phyloP scores from a whole-genome alignment of 2,888 invertebrate species.

The Micropterix aruncella region DNA sequence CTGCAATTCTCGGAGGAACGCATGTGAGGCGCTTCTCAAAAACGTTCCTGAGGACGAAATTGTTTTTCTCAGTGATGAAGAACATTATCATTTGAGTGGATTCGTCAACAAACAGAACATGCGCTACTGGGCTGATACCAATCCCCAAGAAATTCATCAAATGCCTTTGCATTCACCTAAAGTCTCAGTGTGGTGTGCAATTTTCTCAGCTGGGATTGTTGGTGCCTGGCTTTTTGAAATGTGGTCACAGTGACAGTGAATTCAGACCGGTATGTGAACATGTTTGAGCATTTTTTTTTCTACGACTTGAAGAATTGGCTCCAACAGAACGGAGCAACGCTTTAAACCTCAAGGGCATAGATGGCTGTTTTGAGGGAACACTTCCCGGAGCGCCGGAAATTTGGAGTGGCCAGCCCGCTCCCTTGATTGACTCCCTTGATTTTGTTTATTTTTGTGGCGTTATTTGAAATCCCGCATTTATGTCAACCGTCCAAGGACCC shows the following conservation, averaged over 20 bases:
- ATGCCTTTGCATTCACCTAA: no score
- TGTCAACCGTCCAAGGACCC: no score
- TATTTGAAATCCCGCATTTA: no score
- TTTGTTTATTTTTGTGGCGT: no score
- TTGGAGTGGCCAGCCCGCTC: not conserved
- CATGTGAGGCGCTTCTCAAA: no score
- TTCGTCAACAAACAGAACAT: no score
- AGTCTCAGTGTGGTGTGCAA: slow-evolving; percentile 1
- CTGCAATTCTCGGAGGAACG: no score
- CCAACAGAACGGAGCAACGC: not conserved
- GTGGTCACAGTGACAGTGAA: no score
- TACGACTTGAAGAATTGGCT: not conserved
- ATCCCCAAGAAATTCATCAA: no score
- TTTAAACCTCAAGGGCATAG: not conserved
- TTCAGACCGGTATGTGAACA: not conserved
- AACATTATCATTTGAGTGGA: not conserved
- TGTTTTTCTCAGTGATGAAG: not conserved
- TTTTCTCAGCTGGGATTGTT: slow-evolving; percentile 1
- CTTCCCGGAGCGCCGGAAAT: not conserved
- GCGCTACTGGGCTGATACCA: no score
- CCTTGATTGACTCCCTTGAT: no score
- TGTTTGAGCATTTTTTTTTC: not conserved
- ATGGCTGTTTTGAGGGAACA: not conserved
- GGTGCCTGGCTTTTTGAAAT: not conserved
- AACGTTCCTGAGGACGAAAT: not conserved